These are phyloP conservation scores for Lissonota sp. DNA, from an alignment of 2,888 invertebrate species.

Conservation along the genomic window DNA sequence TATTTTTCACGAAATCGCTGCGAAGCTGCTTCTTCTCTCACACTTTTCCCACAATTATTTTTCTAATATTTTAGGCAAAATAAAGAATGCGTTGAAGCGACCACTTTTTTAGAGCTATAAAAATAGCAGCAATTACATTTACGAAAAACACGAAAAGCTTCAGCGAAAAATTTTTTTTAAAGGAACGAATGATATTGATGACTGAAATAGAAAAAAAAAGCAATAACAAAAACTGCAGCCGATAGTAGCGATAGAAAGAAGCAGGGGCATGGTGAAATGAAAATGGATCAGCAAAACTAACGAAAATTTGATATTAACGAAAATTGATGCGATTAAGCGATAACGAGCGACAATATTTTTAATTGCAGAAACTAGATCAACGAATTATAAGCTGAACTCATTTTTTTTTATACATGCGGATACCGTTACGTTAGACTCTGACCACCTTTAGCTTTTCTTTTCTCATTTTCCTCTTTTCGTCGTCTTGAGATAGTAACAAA, in stretches of 20 bases:
- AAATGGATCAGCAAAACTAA: not conserved
- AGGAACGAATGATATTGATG: too few relatives aligned
- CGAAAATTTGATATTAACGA: constrained; percentile 29
- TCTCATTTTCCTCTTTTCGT: constrained; percentile 42
- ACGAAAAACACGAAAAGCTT: too few relatives aligned
- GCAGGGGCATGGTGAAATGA: not conserved
- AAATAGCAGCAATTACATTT: not conserved
- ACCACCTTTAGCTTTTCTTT: constrained; percentile 73
- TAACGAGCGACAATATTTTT: constrained; percentile 23
- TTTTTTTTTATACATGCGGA: constrained; percentile 68
- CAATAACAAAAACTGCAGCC: not conserved
- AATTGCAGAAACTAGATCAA: constrained; percentile 26
- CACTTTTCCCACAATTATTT: too few relatives aligned
- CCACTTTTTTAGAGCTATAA: not conserved
- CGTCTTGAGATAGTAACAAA: constrained; percentile 38
- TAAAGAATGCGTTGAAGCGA: not conserved
- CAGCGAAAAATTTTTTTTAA: too few relatives aligned
- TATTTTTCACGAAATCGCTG: constrained; percentile 26
- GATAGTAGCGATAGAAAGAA: too few relatives aligned
- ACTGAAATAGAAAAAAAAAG: not conserved
- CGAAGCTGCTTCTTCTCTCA: too few relatives aligned
- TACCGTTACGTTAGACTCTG: constrained; percentile 77
- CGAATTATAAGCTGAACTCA: constrained; percentile 35
- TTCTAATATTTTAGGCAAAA: too few relatives aligned
- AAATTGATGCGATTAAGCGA: constrained; percentile 54